Percentiles rank a stretch among this genome's conserved stretches.
phyloP scores from a whole-genome alignment of 2,888 invertebrate genomes.

The Aphidoletes aphidimyza region DNA sequence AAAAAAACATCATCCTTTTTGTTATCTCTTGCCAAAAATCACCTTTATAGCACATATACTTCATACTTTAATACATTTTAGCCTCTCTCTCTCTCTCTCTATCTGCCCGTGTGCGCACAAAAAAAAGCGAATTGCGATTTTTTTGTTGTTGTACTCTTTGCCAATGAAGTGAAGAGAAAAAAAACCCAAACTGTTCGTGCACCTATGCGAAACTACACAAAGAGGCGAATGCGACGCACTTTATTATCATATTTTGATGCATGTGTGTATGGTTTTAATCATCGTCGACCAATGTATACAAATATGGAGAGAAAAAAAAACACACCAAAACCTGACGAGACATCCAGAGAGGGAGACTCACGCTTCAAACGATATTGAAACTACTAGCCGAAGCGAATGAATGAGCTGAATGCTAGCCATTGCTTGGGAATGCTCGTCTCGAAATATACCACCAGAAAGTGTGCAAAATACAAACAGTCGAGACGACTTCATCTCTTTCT shows the following conservation, averaged over 20 bases:
- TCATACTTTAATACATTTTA: background rate
- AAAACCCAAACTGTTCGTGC: background rate
- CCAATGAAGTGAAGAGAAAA: background rate
- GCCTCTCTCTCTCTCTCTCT: background rate
- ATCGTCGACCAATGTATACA: background rate
- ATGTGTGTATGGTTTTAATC: background rate
- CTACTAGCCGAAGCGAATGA: too few relatives aligned
- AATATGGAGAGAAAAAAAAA: too few relatives aligned
- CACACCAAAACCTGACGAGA: background rate
- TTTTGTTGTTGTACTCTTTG: too few relatives aligned
- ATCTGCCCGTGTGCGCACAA: too few relatives aligned
- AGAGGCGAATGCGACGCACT: constrained; percentile 31
- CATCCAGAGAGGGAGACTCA: too few relatives aligned
- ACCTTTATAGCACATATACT: constrained; percentile 40
- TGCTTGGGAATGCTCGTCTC: too few relatives aligned
- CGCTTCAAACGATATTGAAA: background rate
- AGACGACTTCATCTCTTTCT: too few relatives aligned
- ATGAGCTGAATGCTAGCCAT: too few relatives aligned
- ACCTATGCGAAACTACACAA: background rate
- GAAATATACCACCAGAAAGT: background rate
- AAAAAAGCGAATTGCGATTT: too few relatives aligned
- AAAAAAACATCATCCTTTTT: constrained; percentile 7
- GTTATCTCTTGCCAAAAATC: constrained; percentile 28
- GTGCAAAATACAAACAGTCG: background rate
- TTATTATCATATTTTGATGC: constrained; percentile 34